Percentiles rank a stretch among this genome's conserved stretches.
Conservation (phyloP, 2,888 invertebrate genomes). For the Kuschelorhynchus macadamiae region DNA sequence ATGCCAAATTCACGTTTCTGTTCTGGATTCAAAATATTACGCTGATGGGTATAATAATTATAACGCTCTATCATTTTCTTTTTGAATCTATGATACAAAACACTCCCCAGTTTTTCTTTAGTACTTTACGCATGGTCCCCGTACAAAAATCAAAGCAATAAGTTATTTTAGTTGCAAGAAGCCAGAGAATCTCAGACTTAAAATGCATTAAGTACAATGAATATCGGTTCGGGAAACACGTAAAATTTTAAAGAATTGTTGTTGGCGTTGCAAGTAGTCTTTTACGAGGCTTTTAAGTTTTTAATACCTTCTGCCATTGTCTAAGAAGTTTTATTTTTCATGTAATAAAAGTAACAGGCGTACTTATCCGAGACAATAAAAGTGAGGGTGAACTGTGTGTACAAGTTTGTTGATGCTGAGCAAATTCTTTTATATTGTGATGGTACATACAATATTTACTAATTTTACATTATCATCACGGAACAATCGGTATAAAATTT, state of each 20-base stretch:
- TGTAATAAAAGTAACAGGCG: not conserved
- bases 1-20: no score
- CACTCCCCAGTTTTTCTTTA: no score
- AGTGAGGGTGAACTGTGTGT: not conserved
- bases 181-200: constrained; percentile 12
- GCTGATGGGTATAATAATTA: no score
- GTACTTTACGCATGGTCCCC: no score
- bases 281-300: constrained; percentile 19
- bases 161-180: constrained; percentile 5
- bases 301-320: constrained; percentile 15
- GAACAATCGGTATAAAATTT: no score
- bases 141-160: not conserved
- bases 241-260: constrained; percentile 16
- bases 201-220: constrained; percentile 20
- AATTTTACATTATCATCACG: no score
- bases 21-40: no score
- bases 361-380: constrained; percentile 13
- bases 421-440: no score
- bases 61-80: no score
- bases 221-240: constrained; percentile 8
- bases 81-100: no score
- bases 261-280: constrained; percentile 10
- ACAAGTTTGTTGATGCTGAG: no score
- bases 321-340: constrained; percentile 17
- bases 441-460: no score